Base-by-base conservation (phyloP, 2,888 invertebrate genomes). In the Scaptomyza tumidula region DNA sequence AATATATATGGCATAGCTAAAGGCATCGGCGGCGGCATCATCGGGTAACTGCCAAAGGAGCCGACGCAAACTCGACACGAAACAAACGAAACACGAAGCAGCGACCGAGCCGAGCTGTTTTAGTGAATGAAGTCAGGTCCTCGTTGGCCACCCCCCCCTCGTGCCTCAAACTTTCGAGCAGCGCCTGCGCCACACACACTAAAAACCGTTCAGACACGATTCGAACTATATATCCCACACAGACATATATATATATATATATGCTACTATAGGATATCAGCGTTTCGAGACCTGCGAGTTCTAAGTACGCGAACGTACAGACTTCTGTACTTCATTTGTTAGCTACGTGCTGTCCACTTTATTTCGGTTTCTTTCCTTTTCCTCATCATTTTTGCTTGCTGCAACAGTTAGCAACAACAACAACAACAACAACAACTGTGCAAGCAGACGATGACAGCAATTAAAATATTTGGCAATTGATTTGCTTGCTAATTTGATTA, bases 311-410 rank as follows among this genome's bases (percentile, higher is more conserved):
- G 14, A 39, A 39, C n/a, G 13, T 35, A 13, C 24, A 19, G 50
- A 53, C 52, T 72, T 80, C n/a, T 76, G 75, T 78, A 79, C 72
- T 70, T 71, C 80, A 83, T 67, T 75, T 78, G 60, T 62, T 65
- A 61, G 62, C 65, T 54, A 83, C 77, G 79, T 71, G 70, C 24
- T 31, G n/a, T 27, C 9, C 19, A 45, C 19, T 13, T 16, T 37
- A 39, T 39, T 39, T 39, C 14, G 6, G 1, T n/a, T 39, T 39
- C 6, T 7, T 14, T 39, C 9, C 33, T 33, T 33, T 33, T 3
- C 3, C 10, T 29, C 7, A 7, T 29, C 7, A 29, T 37, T 37
- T 14, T 14, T 37, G 39, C 0, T 33, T n/a, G 49, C 68, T 54
- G 62, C 70, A 68, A 43, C 43, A 56, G 50, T 53, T 48, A 61